Evolutionary conservation across 2,797 vertebrate species (phyloP).

Genomic region (Gymnothorax javanicus): DNA sequence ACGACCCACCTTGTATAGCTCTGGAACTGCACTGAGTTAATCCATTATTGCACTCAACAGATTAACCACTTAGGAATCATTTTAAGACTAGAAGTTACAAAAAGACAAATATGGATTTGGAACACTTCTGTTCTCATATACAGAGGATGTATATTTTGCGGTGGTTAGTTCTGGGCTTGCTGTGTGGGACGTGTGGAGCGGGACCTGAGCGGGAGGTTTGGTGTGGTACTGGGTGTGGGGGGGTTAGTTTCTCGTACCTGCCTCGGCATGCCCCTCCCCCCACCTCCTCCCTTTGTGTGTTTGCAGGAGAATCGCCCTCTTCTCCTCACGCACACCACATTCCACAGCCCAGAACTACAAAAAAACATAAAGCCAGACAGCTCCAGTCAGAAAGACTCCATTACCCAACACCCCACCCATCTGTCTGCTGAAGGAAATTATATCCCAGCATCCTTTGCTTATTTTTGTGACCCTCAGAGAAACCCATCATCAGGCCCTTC

Average conservation of each 20-base stretch:
- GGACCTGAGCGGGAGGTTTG: slow-evolving; percentile 48
- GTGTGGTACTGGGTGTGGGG: background rate
- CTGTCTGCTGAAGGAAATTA: slow-evolving; percentile 10
- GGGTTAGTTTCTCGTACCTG: slow-evolving; percentile 63
- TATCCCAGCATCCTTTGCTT: slow-evolving; percentile 26
- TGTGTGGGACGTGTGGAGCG: slow-evolving; percentile 48
- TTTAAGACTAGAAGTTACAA: too few species aligned
- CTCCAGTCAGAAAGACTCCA: background rate
- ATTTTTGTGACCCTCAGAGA: slow-evolving; percentile 38
- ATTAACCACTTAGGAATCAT: too few species aligned
- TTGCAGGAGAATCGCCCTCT: slow-evolving; percentile 57
- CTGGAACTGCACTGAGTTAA: too few species aligned
- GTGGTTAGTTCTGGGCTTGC: background rate
- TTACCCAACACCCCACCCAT: too few species aligned
- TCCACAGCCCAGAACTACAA: slow-evolving; percentile 52
- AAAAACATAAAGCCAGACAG: slow-evolving; percentile 41
- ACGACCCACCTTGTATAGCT: too few species aligned
- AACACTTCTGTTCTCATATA: background rate
- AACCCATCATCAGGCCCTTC: too few species aligned
- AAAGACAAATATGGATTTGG: too few species aligned
- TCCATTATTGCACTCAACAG: too few species aligned
- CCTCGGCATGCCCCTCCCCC: slow-evolving; percentile 71
- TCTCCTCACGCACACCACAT: slow-evolving; percentile 68
- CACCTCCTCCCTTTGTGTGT: slow-evolving; percentile 72
- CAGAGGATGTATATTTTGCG: too few species aligned